phyloP scores from a whole-genome alignment of 2,113 vertebrate genomes.

The Corydoras sp. region DNA sequence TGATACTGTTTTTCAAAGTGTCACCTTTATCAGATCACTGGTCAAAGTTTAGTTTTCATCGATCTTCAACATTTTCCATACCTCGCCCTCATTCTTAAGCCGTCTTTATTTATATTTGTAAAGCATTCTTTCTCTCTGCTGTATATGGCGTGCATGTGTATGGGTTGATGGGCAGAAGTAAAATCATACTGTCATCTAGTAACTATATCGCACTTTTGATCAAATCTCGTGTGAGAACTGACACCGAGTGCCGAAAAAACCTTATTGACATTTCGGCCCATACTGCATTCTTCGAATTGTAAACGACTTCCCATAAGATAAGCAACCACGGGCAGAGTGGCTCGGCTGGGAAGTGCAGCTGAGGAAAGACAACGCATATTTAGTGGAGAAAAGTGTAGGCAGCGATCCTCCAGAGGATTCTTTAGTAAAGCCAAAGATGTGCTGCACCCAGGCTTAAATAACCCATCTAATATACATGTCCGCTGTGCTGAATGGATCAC shows the following conservation, averaged over 20 bases:
- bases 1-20: neutral
- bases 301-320: constrained; percentile 39
- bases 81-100: neutral
- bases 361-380: constrained; percentile 19
- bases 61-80: neutral
- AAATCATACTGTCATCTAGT: constrained; percentile 6
- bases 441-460: constrained; percentile 26
- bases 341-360: neutral
- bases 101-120: neutral
- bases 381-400: constrained; percentile 17
- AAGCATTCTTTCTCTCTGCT: neutral
- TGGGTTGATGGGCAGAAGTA: constrained; percentile 6
- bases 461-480: constrained; percentile 41
- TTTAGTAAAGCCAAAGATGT: constrained; percentile 19
- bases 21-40: neutral
- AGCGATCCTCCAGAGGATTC: constrained; percentile 30
- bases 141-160: constrained; percentile 15
- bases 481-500: constrained; percentile 33
- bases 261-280: constrained; percentile 12
- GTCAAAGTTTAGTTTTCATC: neutral
- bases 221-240: constrained; percentile 22
- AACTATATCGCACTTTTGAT: constrained; percentile 27
- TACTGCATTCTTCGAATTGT: constrained; percentile 11
- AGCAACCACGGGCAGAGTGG: constrained; percentile 17
- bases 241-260: constrained; percentile 23